phyloP scores from a whole-genome alignment of 2,888 invertebrate genomes.

The Ceraclea dissimilis region DNA sequence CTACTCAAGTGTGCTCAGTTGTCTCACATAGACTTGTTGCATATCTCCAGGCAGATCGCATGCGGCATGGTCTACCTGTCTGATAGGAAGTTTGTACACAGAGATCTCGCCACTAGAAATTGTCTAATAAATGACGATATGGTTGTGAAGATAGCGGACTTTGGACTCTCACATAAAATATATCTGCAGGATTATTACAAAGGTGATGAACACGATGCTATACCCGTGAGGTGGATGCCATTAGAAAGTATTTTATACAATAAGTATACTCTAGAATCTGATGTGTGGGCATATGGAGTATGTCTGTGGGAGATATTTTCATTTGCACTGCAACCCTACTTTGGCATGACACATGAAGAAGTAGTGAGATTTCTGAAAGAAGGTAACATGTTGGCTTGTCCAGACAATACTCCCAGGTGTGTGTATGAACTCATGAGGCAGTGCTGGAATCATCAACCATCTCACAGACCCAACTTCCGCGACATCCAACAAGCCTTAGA shows the following conservation, averaged over 20 bases:
- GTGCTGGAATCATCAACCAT: conserved; percentile 86
- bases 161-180: conserved; percentile 92
- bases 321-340: conserved; percentile 93
- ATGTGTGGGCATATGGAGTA: conserved; percentile 96
- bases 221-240: conserved; percentile 98
- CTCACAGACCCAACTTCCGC: conserved; percentile 79
- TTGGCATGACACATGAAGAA: conserved; percentile 95
- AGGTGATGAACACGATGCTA: conserved; percentile 91
- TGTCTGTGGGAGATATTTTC: conserved; percentile 96
- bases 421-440: conserved; percentile 89
- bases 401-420: conserved; percentile 80
- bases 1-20: conserved; percentile 61
- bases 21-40: conserved; percentile 72
- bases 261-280: conserved; percentile 92
- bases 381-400: conserved; percentile 82
- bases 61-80: conserved; percentile 93
- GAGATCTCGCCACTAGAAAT: conserved; percentile 92
- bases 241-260: conserved; percentile 93
- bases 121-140: conserved; percentile 90
- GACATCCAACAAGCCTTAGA: conserved; percentile 73
- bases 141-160: conserved; percentile 95
- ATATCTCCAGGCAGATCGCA: conserved; percentile 83
- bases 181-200: conserved; percentile 93
- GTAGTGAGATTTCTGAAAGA: conserved; percentile 92
- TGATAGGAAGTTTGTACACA: conserved; percentile 89